phyloP scores from a whole-genome alignment of 2,113 vertebrate genomes.

The Proterorhinus semilunaris region DNA sequence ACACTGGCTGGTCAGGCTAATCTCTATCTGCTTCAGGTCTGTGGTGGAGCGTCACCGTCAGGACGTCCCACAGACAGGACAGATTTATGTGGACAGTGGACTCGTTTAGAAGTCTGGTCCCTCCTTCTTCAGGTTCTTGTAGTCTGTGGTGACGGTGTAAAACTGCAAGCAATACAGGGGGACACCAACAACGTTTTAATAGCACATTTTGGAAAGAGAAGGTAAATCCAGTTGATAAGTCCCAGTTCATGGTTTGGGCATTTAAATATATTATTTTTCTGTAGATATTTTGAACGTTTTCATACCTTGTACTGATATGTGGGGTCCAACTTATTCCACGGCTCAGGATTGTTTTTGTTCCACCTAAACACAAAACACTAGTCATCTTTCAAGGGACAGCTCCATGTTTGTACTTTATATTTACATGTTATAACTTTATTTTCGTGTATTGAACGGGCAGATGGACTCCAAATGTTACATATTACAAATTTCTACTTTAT shows the following conservation, averaged over 20 bases:
- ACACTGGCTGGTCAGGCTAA: too few relatives aligned
- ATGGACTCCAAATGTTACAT: too few relatives aligned
- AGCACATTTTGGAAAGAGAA: too few relatives aligned
- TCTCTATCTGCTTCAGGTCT: not conserved
- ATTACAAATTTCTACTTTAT: too few relatives aligned
- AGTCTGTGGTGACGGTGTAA: slow-evolving; percentile 84
- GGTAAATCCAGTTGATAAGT: too few relatives aligned
- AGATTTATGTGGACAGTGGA: not conserved
- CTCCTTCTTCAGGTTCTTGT: slow-evolving; percentile 91
- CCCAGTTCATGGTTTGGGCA: not conserved
- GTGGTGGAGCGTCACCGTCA: not conserved
- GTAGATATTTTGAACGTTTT: not conserved
- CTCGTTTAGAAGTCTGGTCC: slow-evolving; percentile 84
- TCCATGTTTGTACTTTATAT: too few relatives aligned
- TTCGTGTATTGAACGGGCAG: too few relatives aligned
- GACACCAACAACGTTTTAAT: too few relatives aligned
- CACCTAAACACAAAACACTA: slow-evolving; percentile 75
- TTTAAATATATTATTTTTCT: not conserved
- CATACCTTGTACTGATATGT: slow-evolving; percentile 90
- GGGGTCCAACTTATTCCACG: slow-evolving; percentile 89
- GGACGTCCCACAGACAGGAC: slow-evolving; percentile 18
- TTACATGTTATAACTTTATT: too few relatives aligned
- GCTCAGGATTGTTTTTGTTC: slow-evolving; percentile 89
- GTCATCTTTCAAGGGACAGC: too few relatives aligned
- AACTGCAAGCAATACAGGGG: slow-evolving; percentile 72